Base-by-base conservation (phyloP, 2,797 vertebrate genomes). In the Schizothorax lantsangensis region DNA sequence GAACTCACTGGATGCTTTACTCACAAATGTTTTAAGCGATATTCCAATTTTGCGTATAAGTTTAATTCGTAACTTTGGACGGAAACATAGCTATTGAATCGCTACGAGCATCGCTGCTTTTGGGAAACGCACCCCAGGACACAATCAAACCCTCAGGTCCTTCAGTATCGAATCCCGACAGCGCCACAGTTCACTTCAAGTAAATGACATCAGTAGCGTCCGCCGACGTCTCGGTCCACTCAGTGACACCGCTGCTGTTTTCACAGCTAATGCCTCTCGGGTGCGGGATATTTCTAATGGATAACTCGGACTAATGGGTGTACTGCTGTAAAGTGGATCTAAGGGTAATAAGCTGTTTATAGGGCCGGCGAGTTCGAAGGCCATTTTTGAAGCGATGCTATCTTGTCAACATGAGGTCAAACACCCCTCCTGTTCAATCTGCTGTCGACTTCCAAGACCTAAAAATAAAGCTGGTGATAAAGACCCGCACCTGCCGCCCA, bases 401-500 rank as follows among this genome's bases (percentile, higher is more conserved):
- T 88, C 59, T 92, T 94, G 94, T 94, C 93, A 91, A 93, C 93
- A 91, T 85, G 92, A 91, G 94, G 94, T 94, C 93, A 93, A 92
- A 89, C 88, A 87, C 90, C 86, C 89, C 38, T 90, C 91, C 92
- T 92, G 88, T 88, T 90, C 75, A 87, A 91, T 91, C 93, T 91
- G 91, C 90, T 91, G 79, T 89, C 90, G 89, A 92, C 91, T 43
- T 88, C 89, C 81, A 71, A 83, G 87, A 84, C 88, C 92, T 93
- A 94, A 94, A 94, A 95, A 95, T 94, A 95, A 93, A 79, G 90
- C 91, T 92, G 90, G 93, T 92, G 93, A 93, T 91, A 94, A 93
- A 92, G 73, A 88, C 86, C 88, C 87, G 93, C 94, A 95, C 94
- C 95, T 95, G 95, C 93, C 93, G 77, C 91, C 93, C 92, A 95